Evolutionary conservation across 2,113 vertebrate species (phyloP).

Genomic region (Morone saxatilis): DNA sequence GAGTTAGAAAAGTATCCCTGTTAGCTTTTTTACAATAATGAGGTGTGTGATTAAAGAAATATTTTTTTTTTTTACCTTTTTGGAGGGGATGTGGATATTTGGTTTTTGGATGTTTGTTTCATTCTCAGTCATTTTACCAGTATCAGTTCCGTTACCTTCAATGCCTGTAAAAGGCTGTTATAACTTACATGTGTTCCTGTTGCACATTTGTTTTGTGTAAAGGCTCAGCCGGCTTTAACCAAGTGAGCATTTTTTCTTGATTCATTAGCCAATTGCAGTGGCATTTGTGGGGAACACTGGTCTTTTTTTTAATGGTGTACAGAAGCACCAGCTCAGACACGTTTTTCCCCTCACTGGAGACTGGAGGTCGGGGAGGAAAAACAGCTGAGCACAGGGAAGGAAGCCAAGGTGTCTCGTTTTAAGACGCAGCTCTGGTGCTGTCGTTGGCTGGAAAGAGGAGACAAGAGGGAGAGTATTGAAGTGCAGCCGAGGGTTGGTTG

Average conservation of each 20-base stretch:
- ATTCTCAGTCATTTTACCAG: not conserved
- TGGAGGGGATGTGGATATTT: too few species aligned
- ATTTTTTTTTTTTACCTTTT: not conserved
- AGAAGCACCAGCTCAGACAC: slow-evolving; percentile 21
- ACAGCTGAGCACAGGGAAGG: slow-evolving; percentile 39
- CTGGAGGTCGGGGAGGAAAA: slow-evolving; percentile 50
- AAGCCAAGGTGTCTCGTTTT: slow-evolving; percentile 25
- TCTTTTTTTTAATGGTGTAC: slow-evolving; percentile 21
- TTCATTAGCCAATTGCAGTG: not conserved
- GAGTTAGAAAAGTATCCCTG: not conserved
- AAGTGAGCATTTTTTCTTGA: not conserved
- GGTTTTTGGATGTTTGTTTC: not conserved
- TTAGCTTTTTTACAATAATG: not conserved
- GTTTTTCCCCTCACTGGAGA: slow-evolving; percentile 14
- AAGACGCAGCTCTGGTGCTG: slow-evolving; percentile 21
- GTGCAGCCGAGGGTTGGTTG: slow-evolving; percentile 25
- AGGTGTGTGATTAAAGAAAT: too few species aligned
- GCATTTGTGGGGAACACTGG: slow-evolving; percentile 1
- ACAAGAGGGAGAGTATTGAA: slow-evolving; percentile 32
- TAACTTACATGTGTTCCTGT: not conserved
- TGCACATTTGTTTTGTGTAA: slow-evolving; percentile 7
- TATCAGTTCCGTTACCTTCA: slow-evolving; percentile 8
- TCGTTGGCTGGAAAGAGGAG: slow-evolving; percentile 49
- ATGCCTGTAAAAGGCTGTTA: fast-evolving
- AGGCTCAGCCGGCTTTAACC: not conserved